Evolutionary conservation across 2,113 vertebrate species (phyloP).

Genomic region (Alligator mississippiensis): DNA sequence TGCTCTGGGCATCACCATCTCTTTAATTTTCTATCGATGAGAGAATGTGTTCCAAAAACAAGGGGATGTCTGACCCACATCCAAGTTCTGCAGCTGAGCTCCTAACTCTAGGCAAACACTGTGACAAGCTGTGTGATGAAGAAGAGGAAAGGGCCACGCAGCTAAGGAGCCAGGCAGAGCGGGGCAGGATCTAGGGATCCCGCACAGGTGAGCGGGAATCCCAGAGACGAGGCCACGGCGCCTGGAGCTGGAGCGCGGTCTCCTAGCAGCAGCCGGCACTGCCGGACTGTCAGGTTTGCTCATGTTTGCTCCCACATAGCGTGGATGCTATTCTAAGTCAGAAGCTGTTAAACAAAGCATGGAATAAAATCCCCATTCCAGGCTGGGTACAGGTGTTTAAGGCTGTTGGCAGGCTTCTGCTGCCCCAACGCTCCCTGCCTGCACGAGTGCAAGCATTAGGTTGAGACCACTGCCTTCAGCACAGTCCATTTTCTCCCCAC

Average conservation of each 20-base stretch:
- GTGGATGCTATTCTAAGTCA: background rate
- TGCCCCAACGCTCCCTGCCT: background rate
- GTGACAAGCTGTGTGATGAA: rapidly evolving
- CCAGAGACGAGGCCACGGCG: background rate
- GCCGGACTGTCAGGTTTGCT: background rate
- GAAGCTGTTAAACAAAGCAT: background rate
- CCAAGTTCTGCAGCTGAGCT: rapidly evolving
- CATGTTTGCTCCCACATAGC: rapidly evolving
- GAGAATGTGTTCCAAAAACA: background rate
- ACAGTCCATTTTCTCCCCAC: rapidly evolving
- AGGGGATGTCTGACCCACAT: background rate
- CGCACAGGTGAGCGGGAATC: rapidly evolving
- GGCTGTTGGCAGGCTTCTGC: background rate
- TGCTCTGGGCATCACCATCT: rapidly evolving
- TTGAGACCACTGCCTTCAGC: background rate
- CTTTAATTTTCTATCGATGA: background rate
- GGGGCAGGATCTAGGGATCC: background rate
- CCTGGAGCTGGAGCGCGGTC: background rate
- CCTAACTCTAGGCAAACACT: background rate
- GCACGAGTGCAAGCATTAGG: rapidly evolving
- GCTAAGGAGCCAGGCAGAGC: background rate
- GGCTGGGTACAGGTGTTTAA: background rate
- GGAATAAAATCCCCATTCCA: background rate
- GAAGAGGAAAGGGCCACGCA: too few relatives aligned
- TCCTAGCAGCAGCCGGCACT: background rate